Evolutionary conservation across 2,797 vertebrate species (phyloP), one percentile per base, ranked within the genome.

Genomic region (Crocidura indochinensis): DNA sequence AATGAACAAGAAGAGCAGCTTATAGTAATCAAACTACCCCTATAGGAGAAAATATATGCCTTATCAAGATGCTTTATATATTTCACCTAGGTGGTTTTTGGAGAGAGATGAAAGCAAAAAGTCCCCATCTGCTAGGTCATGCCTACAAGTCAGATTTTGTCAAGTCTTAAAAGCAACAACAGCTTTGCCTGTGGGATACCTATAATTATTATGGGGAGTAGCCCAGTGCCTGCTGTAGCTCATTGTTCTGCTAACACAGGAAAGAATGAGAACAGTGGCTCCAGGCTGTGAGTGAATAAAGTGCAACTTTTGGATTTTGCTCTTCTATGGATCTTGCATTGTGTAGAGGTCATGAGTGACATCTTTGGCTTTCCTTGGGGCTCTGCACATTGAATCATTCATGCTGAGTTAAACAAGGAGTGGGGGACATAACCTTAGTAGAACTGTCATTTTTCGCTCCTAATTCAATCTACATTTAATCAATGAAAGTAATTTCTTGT

Each of bases 381-480:
- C 97, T 98, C 97, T 97, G 98, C 97, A 98, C 98, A 99, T 98
- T 98, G 98, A 98, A 98, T 98, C 98, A 98, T 98, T 99, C 98
- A 98, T 53, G 96, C 97, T 92, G 97, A 97, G 98, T 98, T 99
- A 98, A 98, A 98, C 98, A 98, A 98, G 98, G 98, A 98, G 94
- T 96, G 95, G 92, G 94, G 97, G 98, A 98, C 97, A 97, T 97
- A 98, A 98, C 98, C 98, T 98, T 97, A 97, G 98, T 96, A 95
- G 95, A 92, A 97, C 96, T 97, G 97, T 96, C 98, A 98, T 98
- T 98, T 98, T 98, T 96, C 78, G 92, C 84, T 96, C 96, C 98
- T 98, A 97, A 97, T 98, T 99, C 98, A 98, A 98, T 98, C 98
- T 98, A 97, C 98, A 96, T 98, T 98, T 98, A 98, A 98, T 99